Conservation (phyloP, 2,113 vertebrate species). For the Lycaon pictus region DNA sequence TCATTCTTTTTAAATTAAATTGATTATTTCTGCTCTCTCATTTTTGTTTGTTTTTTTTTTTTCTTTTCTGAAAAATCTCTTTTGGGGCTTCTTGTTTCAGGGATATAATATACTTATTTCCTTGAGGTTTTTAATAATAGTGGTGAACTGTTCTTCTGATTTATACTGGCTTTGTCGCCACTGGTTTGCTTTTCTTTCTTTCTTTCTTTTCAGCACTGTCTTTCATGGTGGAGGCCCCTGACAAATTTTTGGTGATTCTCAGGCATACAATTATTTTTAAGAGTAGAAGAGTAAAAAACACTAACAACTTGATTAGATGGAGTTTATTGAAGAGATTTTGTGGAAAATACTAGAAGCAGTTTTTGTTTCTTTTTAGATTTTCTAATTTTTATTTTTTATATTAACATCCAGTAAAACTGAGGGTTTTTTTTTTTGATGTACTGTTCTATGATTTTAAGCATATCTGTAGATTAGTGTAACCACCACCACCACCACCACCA, state of each 20-base stretch:
- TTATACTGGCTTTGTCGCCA: not conserved
- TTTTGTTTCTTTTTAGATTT: constrained; percentile 7
- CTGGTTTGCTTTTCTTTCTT: not conserved
- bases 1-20: not conserved
- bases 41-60: not conserved
- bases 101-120: not conserved
- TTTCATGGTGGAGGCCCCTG: not conserved
- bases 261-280: not conserved
- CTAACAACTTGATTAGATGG: not conserved
- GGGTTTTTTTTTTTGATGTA: not conserved
- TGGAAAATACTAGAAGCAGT: not conserved
- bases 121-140: not conserved
- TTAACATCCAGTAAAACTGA: not conserved
- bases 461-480: not conserved
- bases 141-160: constrained; percentile 14
- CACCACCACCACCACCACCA: not conserved
- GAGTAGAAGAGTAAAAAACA: not conserved
- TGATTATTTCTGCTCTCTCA: not conserved
- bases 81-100: not conserved
- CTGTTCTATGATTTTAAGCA: not conserved
- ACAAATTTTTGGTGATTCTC: not conserved
- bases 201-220: not conserved
- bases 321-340: constrained; percentile 5
- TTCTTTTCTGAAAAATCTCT: not conserved
- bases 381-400: not conserved